Conservation (phyloP, 2,888 invertebrate genomes). For the Acronicta psi region DNA sequence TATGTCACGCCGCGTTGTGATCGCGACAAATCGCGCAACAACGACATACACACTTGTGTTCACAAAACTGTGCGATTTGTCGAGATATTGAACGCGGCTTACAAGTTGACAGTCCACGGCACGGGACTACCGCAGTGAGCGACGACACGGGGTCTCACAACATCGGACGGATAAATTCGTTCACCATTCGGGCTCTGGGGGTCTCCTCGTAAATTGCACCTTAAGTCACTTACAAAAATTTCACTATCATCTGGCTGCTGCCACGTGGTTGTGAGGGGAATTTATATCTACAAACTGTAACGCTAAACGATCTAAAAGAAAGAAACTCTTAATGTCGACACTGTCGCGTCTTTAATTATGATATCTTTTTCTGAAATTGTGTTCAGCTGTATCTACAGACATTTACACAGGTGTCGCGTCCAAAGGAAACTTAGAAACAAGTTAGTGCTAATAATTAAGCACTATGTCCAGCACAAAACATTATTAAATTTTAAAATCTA, state of each 20-base stretch:
- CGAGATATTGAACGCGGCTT: constrained; percentile 30
- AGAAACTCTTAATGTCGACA: constrained; percentile 33
- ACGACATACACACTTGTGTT: constrained; percentile 25
- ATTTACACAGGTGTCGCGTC: constrained; percentile 26
- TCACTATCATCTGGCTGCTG: constrained; percentile 32
- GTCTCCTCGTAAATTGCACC: constrained; percentile 58
- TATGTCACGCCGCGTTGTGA: constrained; percentile 42
- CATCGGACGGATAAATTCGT: constrained; percentile 86
- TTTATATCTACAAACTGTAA: constrained; percentile 42
- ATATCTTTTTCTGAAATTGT: constrained; percentile 22
- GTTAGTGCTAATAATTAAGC: constrained; percentile 33
- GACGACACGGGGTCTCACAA: constrained; percentile 77
- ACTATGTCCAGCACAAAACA: constrained; percentile 45
- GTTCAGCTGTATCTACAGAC: constrained; percentile 28
- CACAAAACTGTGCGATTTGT: constrained; percentile 26
- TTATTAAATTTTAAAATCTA: constrained; percentile 24
- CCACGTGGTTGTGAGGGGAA: constrained; percentile 32
- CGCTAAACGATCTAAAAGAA: constrained; percentile 30
- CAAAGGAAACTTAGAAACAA: constrained; percentile 36
- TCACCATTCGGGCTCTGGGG: constrained; percentile 69
- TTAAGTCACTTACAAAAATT: constrained; percentile 43
- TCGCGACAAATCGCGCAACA: constrained; percentile 27
- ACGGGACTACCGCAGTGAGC: constrained; percentile 68
- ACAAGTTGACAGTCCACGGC: constrained; percentile 45
- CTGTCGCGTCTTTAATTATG: constrained; percentile 18